Conservation (phyloP, 2,113 vertebrate species). For the Anhinga anhinga region DNA sequence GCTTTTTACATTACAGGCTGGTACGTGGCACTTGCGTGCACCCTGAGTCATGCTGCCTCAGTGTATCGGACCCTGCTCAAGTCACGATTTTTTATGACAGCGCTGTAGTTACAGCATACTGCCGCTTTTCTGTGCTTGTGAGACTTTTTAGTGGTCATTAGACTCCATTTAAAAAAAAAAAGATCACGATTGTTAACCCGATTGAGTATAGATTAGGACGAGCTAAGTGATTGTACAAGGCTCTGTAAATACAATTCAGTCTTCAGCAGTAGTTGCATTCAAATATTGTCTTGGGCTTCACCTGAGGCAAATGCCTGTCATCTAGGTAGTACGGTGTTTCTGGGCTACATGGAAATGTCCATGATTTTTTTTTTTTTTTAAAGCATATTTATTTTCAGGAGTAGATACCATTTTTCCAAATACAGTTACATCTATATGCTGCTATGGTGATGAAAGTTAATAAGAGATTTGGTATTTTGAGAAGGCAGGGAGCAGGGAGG, state of each 20-base stretch:
- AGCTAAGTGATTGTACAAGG: not conserved
- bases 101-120: not conserved
- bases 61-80: not conserved
- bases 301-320: not conserved
- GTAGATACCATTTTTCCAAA: not conserved
- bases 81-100: not conserved
- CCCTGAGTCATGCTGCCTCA: not conserved
- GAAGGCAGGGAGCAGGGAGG: not conserved
- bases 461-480: not conserved
- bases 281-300: not conserved
- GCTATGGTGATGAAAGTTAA: not conserved
- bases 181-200: not conserved
- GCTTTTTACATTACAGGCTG: not conserved
- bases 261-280: not conserved
- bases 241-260: not conserved
- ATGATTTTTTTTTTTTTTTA: not conserved
- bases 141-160: not conserved
- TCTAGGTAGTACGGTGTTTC: not conserved
- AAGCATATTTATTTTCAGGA: not conserved
- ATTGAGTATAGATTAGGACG: not conserved
- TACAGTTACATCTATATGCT: not conserved
- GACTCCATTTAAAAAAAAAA: not conserved
- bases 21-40: not conserved
- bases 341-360: not conserved
- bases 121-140: not conserved